Evolutionary conservation across 2,113 vertebrate species (phyloP), one percentile per base, ranked within the genome.

Genomic region (Microcebus ravelobensis): DNA sequence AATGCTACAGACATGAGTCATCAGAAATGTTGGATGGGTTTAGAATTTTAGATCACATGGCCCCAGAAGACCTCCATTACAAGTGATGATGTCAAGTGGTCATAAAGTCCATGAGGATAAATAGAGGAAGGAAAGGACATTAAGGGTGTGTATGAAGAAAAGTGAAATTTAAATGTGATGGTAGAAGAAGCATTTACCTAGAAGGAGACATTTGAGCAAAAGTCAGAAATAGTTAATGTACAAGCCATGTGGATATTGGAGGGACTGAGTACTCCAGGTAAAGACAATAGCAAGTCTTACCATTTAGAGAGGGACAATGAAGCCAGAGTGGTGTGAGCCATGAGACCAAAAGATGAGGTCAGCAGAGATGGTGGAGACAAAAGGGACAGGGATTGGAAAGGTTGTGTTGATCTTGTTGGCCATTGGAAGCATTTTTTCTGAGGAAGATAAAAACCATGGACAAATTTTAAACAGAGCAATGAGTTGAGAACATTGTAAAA

Each of bases 221-320:
- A 31, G 23, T n/a, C 2, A n/a, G 25, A 74, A 48, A 3, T 1
- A 14, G 2, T 1, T 50, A 31, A 25, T 68, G 14, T 15, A 3
- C 1, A 39, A 65, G 55, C 18, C 21, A 1, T 15, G 15, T 25
- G 70, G 25, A 2, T 23, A 3, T 4, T 23, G 15, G 50, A 29
- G 10, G 34, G 14, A 27, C 23, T 34, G 18, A 42, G n/a, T 1
- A 0, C 2, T 67, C 2, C 13, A 25, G 5, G 39, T 8, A n/a
- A 42, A 50, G 2, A 21, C 18, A 59, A 20, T 3, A 11, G 2
- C 20, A 20, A 59, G 10, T 11, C 14, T 52, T 67, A 39, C 36
- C n/a, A 0, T 34, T 15, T 42, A 12, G 42, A 50, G 5, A 23
- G 8, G 7, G 14, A 6, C 0, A 0, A 34, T 18, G 23, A 71